A percentile compares a stretch with the other conserved stretches of the same genome.
Evolutionary conservation across 2,113 vertebrate species (phyloP).

Genomic region (Platichthys stellatus): DNA sequence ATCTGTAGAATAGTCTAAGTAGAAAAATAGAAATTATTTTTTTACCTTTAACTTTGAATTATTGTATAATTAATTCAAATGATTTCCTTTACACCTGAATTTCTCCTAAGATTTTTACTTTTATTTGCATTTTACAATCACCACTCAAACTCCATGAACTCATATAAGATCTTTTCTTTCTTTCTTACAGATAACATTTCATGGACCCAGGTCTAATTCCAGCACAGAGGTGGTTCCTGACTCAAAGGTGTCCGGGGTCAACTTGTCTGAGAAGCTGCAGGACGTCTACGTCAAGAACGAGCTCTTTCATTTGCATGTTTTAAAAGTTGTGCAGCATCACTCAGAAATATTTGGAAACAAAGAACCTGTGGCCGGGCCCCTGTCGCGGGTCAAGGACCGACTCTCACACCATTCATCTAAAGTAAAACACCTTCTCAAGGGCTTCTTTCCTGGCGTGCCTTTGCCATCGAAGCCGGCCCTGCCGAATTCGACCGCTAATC

Average conservation of each 20-base stretch:
- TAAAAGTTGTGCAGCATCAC: background rate
- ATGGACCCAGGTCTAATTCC: fast-evolving
- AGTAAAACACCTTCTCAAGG: fast-evolving
- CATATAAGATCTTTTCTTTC: background rate
- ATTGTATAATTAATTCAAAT: too few relatives aligned
- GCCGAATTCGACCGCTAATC: fast-evolving
- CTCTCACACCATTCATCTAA: fast-evolving
- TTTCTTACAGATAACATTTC: fast-evolving
- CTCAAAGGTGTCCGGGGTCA: slow-evolving; percentile 3
- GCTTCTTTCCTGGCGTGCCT: fast-evolving
- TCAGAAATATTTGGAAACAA: fast-evolving
- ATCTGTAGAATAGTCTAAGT: too few relatives aligned
- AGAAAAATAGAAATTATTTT: too few relatives aligned
- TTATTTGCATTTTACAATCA: too few relatives aligned
- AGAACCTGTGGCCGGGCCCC: fast-evolving
- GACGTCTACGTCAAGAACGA: slow-evolving; percentile 28
- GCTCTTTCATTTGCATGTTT: slow-evolving; percentile 33
- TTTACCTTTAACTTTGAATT: too few relatives aligned
- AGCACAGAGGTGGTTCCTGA: background rate
- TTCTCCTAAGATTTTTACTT: too few relatives aligned
- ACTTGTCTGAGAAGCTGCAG: slow-evolving; percentile 20
- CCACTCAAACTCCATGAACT: background rate
- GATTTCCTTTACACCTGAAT: too few relatives aligned
- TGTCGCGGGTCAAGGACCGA: fast-evolving
- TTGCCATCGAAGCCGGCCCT: background rate